phyloP scores from a whole-genome alignment of 1,140 invertebrate species.

The Eubasilissa regina region DNA sequence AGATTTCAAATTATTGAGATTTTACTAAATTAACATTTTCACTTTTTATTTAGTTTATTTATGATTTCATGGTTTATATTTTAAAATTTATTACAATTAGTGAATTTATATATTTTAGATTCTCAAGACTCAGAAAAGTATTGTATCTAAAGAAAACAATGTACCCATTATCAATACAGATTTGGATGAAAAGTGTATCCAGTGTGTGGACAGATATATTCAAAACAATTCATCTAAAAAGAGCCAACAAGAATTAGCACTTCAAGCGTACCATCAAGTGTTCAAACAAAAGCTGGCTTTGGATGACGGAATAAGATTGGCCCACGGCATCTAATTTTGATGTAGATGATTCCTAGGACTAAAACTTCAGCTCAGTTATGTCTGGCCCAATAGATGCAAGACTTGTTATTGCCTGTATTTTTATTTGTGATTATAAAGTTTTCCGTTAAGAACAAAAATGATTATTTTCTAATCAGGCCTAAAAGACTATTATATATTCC shows the following conservation, averaged over 20 bases:
- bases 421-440: too few relatives aligned
- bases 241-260: constrained; percentile 75
- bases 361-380: too few relatives aligned
- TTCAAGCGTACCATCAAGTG: constrained; percentile 78
- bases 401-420: too few relatives aligned
- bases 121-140: not conserved
- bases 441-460: too few relatives aligned
- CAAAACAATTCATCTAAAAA: constrained; percentile 74
- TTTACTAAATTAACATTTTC: too few relatives aligned
- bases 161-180: constrained; percentile 58
- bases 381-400: too few relatives aligned
- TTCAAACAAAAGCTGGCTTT: constrained; percentile 73
- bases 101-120: not conserved
- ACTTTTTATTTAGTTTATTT: too few relatives aligned
- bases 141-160: not conserved
- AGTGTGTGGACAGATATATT: constrained; percentile 77
- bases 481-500: too few relatives aligned
- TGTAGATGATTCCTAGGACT: constrained; percentile 44
- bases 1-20: too few relatives aligned
- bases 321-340: constrained; percentile 71
- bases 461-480: too few relatives aligned
- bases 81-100: too few relatives aligned
- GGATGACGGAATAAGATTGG: constrained; percentile 75
- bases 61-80: too few relatives aligned
- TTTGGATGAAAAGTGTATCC: constrained; percentile 69